Conservation (phyloP, 2,113 vertebrate genomes). For the Fregata magnificens region DNA sequence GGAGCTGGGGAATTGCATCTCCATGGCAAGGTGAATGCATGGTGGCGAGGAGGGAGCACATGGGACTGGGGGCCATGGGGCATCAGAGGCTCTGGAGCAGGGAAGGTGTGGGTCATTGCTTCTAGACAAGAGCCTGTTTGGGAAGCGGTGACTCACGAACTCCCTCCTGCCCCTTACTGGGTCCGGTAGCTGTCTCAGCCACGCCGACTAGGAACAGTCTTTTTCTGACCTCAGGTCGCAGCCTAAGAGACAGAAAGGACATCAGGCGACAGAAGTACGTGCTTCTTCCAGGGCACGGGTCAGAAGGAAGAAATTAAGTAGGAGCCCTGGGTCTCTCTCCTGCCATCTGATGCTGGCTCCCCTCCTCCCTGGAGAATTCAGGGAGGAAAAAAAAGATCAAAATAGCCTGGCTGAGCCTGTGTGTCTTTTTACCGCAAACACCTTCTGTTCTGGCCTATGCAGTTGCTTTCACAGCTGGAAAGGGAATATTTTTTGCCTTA, state of each 20-base stretch:
- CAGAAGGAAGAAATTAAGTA: background rate
- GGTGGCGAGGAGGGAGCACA: background rate
- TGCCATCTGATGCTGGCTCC: background rate
- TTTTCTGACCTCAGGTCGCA: background rate
- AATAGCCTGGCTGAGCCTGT: background rate
- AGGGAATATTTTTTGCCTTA: background rate
- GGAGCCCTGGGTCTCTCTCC: background rate
- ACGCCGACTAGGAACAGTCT: background rate
- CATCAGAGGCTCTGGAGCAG: background rate
- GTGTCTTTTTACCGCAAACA: constrained; percentile 1
- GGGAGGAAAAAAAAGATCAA: background rate
- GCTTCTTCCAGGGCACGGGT: background rate
- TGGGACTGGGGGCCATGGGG: fast-evolving
- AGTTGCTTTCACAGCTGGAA: constrained; percentile 59
- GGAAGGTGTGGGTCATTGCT: background rate
- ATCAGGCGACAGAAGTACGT: background rate
- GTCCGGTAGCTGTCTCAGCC: background rate
- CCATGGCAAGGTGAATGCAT: background rate
- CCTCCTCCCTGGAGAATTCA: background rate
- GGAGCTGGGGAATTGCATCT: background rate
- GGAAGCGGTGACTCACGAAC: background rate
- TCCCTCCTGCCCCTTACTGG: background rate
- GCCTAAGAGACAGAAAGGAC: background rate
- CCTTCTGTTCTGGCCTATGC: constrained; percentile 52
- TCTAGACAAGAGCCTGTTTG: background rate